Conservation (phyloP, 1,140 invertebrate genomes). For the Drosophila bocki region DNA sequence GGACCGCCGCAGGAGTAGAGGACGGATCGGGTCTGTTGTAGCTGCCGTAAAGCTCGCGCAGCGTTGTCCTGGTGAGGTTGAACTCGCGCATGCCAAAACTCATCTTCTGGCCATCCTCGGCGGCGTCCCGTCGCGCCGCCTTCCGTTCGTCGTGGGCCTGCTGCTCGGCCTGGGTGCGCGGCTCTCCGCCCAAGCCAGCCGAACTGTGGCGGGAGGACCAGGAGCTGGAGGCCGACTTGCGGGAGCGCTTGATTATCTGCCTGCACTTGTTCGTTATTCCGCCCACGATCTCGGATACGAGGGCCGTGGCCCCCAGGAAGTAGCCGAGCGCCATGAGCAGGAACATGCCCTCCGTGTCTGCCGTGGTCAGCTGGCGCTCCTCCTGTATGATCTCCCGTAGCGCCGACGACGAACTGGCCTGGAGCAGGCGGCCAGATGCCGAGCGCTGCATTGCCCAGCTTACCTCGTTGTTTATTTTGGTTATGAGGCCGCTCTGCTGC, state of each 20-base stretch:
- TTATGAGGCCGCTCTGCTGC: slow-evolving; percentile 88
- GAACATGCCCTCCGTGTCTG: slow-evolving; percentile 93
- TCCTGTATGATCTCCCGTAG: slow-evolving; percentile 85
- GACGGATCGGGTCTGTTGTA: slow-evolving; percentile 37
- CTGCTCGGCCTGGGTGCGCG: slow-evolving; percentile 48
- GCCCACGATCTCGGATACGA: slow-evolving; percentile 88
- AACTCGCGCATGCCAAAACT: slow-evolving; percentile 74
- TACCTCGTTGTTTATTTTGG: slow-evolving; percentile 89
- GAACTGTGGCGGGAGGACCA: slow-evolving; percentile 70
- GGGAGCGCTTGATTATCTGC: slow-evolving; percentile 70
- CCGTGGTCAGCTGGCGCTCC: slow-evolving; percentile 89
- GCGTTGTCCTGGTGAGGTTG: slow-evolving; percentile 73
- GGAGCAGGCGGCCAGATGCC: slow-evolving; percentile 87
- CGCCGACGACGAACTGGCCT: slow-evolving; percentile 81
- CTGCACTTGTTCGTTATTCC: slow-evolving; percentile 87
- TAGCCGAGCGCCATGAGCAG: slow-evolving; percentile 89
- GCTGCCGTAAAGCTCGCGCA: slow-evolving; percentile 72
- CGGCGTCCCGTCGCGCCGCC: slow-evolving; percentile 49
- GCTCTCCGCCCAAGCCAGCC: slow-evolving; percentile 4
- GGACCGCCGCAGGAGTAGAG: background rate
- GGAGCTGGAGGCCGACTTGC: slow-evolving; percentile 63
- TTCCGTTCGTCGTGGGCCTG: slow-evolving; percentile 58
- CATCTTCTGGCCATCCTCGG: slow-evolving; percentile 52
- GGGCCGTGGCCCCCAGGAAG: slow-evolving; percentile 86
- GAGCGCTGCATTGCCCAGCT: slow-evolving; percentile 89